These are phyloP conservation scores for Erebia ligea DNA, from an alignment of 2,888 invertebrate genomes.

Conservation along the genomic window DNA sequence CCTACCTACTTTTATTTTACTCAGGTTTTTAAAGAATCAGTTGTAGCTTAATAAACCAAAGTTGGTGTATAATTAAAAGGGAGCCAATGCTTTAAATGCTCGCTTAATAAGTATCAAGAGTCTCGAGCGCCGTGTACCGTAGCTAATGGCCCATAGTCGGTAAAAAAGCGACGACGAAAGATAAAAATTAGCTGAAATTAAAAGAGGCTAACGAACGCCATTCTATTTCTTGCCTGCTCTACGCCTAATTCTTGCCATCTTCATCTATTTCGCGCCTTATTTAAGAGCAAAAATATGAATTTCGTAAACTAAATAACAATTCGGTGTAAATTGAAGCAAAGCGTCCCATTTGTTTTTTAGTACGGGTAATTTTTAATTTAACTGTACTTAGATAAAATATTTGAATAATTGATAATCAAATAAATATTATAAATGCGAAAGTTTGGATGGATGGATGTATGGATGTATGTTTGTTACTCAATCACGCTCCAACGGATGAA, in stretches of 20 bases:
- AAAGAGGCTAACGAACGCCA: constrained; percentile 81
- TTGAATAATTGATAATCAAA: no score
- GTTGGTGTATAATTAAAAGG: neutral
- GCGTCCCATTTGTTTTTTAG: neutral
- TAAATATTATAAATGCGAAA: no score
- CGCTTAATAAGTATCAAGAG: constrained; percentile 57
- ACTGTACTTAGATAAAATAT: neutral
- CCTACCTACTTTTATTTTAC: no score
- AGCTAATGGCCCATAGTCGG: constrained; percentile 76
- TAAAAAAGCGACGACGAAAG: constrained; percentile 76
- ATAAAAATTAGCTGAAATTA: constrained; percentile 84
- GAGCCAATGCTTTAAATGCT: neutral
- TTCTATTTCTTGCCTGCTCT: constrained; percentile 56
- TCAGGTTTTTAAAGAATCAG: no score
- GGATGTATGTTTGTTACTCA: no score
- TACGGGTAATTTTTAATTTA: neutral
- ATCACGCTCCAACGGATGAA: no score
- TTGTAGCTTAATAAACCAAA: neutral
- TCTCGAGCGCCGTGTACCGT: constrained; percentile 27
- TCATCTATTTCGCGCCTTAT: constrained; percentile 22
- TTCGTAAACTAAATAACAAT: constrained; percentile 18
- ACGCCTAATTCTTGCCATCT: constrained; percentile 26
- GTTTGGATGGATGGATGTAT: no score
- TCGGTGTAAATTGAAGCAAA: constrained; percentile 17
- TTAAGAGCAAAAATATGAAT: constrained; percentile 29